Base-by-base conservation (phyloP, 2,888 invertebrate genomes). In the Furcula furcula region DNA sequence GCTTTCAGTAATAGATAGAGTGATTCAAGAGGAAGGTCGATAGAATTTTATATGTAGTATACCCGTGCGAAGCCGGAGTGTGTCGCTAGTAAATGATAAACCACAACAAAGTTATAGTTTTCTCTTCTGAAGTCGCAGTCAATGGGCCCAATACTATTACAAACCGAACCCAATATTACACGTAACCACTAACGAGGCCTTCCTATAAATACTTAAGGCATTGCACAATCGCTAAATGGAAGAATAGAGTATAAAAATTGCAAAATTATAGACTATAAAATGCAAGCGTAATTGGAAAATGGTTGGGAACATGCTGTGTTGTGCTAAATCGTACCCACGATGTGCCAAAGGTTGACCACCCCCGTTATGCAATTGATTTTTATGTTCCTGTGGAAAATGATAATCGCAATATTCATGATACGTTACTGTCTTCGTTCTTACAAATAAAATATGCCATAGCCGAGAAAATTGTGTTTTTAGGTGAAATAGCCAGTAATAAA, bases 281-380 rank as follows among this genome's bases (percentile, higher is more conserved):
- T 40, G 36, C 44, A 39, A 49, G 37, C 53, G 62, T 77, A 76
- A 81, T 77, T 75, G 71, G 57, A 66, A 68, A 61, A 69, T 31
- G 27, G 47, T 45, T 50, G 51, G 21, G 26, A 32, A 36, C 67
- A 67, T 66, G 55, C 56, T 48, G 66, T 41, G 41, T 46, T 47
- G 45, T 57, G 47, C 49, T 57, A 54, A 60, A 70, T 41, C 46
- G 37, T 71, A 68, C 72, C 67, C 66, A 71, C 72, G 70, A 55
- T 52, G 46, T 46, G 6, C 67, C 60, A 71, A 55, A 65, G 78
- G 72, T 64, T 60, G 56, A 57, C 64, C 55, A 76, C 69, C 80
- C 50, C 48, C 47, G 49, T 7, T 31, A 40, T 28, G 30, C 39
- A 36, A 71, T 71, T 67, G 63, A 70, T 69, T 74, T 61, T 57